These are phyloP conservation scores for Aphis gossypii DNA, from an alignment of 1,140 invertebrate genomes.

Conservation along the genomic window DNA sequence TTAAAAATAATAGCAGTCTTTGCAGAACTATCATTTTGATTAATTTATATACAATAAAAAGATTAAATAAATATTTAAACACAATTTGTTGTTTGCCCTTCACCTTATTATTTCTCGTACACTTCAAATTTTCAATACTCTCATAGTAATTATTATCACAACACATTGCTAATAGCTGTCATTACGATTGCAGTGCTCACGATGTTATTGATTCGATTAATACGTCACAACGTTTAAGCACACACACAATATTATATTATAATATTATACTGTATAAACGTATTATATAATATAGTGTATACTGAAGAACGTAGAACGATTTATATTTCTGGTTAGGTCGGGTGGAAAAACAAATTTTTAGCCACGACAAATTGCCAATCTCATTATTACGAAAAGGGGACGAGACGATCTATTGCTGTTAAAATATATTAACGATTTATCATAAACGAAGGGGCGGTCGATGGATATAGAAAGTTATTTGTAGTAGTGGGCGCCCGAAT, in stretches of 20 bases:
- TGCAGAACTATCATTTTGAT: neutral
- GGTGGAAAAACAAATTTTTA: constrained; percentile 33
- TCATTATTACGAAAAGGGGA: neutral
- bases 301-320: neutral
- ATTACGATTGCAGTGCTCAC: neutral
- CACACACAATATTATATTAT: neutral
- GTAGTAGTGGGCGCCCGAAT: neutral
- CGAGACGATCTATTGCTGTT: neutral
- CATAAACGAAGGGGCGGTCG: neutral
- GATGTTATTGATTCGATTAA: neutral
- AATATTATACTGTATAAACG: neutral
- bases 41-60: neutral
- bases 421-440: constrained; percentile 38
- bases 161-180: constrained; percentile 21
- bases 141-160: constrained; percentile 16
- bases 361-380: constrained; percentile 4
- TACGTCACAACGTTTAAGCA: constrained; percentile 21
- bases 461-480: neutral
- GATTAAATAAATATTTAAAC: neutral
- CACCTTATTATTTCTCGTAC: neutral
- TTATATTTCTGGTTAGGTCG: neutral
- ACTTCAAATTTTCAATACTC: constrained; percentile 16
- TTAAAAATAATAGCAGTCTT: neutral
- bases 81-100: constrained; percentile 1
- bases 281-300: neutral